Conservation (phyloP, 2,888 invertebrate genomes). For the Ethmia dodecea region DNA sequence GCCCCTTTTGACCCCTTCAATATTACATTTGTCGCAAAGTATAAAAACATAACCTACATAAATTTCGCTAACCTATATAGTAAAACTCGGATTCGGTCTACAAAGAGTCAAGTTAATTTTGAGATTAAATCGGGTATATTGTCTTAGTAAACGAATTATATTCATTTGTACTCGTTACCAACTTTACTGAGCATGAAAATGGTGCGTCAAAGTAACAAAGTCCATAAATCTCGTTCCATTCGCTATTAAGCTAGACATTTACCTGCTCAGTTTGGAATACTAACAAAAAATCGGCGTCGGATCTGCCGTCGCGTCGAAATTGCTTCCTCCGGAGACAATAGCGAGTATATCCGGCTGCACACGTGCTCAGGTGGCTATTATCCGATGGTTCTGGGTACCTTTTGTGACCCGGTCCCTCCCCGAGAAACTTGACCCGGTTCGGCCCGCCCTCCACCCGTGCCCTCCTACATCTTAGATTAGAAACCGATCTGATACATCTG, state of each 20-base stretch:
- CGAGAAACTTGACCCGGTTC: slow-evolving; percentile 69
- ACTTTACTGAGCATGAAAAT: no score
- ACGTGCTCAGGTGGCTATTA: slow-evolving; percentile 77
- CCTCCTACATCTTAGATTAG: slow-evolving; percentile 56
- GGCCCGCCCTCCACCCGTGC: slow-evolving; percentile 62
- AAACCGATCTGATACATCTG: slow-evolving; percentile 57
- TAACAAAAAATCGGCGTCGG: slow-evolving; percentile 56
- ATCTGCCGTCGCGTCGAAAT: slow-evolving; percentile 67
- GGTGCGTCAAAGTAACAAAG: no score
- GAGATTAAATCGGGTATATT: no score
- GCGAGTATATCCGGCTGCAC: slow-evolving; percentile 69
- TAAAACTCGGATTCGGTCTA: no score
- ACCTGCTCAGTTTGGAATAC: slow-evolving; percentile 24
- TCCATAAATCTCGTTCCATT: neutral
- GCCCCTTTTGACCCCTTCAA: no score
- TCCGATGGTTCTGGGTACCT: slow-evolving; percentile 42
- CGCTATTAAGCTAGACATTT: slow-evolving; percentile 11
- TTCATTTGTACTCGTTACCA: no score
- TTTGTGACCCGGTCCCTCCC: slow-evolving; percentile 62
- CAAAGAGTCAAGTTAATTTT: no score
- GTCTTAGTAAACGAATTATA: no score
- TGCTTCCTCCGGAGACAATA: slow-evolving; percentile 73
- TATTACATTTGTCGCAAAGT: no score
- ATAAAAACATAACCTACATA: no score
- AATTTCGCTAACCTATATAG: no score